Percentiles rank a stretch among this genome's conserved stretches.
These are phyloP conservation scores for roundworm (Caenorhabditis elegans) DNA, from an alignment of 1,140 invertebrate species.

Conservation along the genomic window DNA sequence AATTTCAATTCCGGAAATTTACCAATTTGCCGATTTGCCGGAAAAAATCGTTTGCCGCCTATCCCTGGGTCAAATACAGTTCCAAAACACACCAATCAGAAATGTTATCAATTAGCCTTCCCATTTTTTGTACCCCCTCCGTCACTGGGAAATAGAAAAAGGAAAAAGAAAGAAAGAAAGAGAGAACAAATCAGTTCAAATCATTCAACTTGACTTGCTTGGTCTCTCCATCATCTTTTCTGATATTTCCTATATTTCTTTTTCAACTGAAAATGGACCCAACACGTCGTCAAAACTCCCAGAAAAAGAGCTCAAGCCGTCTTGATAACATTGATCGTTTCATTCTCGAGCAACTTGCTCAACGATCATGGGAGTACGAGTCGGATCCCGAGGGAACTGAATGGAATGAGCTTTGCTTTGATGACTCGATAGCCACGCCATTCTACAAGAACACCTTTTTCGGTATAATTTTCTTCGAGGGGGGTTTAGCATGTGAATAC, in stretches of 20 bases:
- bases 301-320: not conserved
- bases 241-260: not conserved
- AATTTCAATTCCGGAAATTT: no score
- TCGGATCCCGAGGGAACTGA: slow-evolving; percentile 2
- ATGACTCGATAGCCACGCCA: not conserved
- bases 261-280: not conserved
- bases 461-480: not conserved
- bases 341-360: not conserved
- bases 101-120: slow-evolving; percentile 3
- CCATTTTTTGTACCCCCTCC: not conserved
- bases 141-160: no score
- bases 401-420: slow-evolving; percentile 7
- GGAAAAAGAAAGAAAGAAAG: not conserved
- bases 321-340: slow-evolving; percentile 16
- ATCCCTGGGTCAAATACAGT: no score
- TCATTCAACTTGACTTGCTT: slow-evolving; percentile 1
- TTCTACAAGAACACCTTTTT: not conserved
- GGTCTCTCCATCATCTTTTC: not conserved
- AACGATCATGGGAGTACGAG: slow-evolving; percentile 6
- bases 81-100: not conserved
- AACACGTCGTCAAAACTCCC: not conserved
- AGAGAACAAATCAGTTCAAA: not conserved
- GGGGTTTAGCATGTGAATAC: not conserved
- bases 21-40: no score
- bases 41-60: no score